Conservation (phyloP, 2,888 invertebrate species). For the Rhagium mordax region DNA sequence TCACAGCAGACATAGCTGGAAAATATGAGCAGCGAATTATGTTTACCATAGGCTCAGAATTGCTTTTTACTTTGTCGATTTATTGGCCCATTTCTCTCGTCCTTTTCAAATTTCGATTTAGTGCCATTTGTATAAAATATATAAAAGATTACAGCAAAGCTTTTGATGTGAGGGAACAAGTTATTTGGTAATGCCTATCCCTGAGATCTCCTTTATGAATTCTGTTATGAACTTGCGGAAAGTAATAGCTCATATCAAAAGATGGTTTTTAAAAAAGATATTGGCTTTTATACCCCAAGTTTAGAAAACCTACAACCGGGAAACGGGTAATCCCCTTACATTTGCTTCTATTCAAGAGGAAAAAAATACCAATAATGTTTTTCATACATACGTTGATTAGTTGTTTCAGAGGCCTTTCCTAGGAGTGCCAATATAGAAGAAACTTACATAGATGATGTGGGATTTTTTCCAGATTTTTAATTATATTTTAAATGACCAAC, state of each 20-base stretch:
- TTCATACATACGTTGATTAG: too few species aligned
- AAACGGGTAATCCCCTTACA: background rate
- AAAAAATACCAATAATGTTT: too few species aligned
- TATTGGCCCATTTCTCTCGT: background rate
- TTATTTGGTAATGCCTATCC: background rate
- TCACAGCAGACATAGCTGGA: background rate
- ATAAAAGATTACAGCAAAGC: background rate
- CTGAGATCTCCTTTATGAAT: constrained; percentile 14
- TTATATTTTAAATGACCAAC: too few species aligned
- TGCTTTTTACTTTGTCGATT: background rate
- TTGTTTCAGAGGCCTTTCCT: too few species aligned
- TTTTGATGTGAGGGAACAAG: background rate
- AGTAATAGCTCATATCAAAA: constrained; percentile 3
- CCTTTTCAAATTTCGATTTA: background rate
- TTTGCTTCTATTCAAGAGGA: background rate
- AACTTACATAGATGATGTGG: too few species aligned
- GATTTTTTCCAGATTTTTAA: too few species aligned
- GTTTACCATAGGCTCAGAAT: background rate
- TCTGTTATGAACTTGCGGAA: background rate
- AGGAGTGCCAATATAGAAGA: too few species aligned
- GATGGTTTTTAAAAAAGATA: background rate
- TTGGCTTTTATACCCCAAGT: background rate
- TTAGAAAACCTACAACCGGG: background rate
- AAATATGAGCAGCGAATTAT: background rate
- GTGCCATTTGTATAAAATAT: background rate